phyloP scores from a whole-genome alignment of 2,888 invertebrate species.

The Drosophila antonietae region DNA sequence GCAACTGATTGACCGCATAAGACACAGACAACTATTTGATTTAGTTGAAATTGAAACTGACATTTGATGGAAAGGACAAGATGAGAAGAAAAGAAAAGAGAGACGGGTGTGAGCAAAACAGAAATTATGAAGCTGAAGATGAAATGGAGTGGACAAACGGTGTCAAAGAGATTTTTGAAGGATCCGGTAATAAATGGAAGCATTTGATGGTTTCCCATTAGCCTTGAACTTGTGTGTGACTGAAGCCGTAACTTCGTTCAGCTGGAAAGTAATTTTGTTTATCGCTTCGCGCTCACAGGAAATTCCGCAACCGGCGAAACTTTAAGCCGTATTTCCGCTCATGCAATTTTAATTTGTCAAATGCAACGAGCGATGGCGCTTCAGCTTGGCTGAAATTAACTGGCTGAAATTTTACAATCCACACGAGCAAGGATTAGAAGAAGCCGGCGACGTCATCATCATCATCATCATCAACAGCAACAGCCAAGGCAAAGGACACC shows the following conservation, averaged over 20 bases:
- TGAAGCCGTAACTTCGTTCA: conserved; percentile 19
- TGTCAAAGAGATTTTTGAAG: conserved; percentile 42
- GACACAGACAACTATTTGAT: conserved; percentile 39
- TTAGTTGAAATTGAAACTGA: conserved; percentile 49
- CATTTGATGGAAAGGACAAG: conserved; percentile 7
- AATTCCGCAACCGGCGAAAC: conserved; percentile 66
- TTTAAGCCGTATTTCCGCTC: conserved; percentile 78
- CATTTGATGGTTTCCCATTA: conserved; percentile 40
- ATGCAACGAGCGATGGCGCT: conserved; percentile 46
- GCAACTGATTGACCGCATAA: conserved; percentile 41
- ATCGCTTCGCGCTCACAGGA: conserved; percentile 45
- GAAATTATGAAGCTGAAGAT: conserved; percentile 18
- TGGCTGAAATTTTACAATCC: conserved; percentile 76
- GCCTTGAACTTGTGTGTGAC: conserved; percentile 60
- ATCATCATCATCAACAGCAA: conserved; percentile 19
- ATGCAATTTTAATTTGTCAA: conserved; percentile 81
- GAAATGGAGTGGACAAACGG: conserved; percentile 44
- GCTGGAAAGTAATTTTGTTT: conserved; percentile 59
- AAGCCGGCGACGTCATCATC: conserved; percentile 35
- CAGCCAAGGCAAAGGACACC: conserved; percentile 26
- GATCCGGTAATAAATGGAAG: conserved; percentile 37
- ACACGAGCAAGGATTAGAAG: conserved; percentile 71
- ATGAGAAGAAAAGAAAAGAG: conserved; percentile 2
- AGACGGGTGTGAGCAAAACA: conserved; percentile 5
- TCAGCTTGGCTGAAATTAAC: conserved; percentile 71